phyloP scores from a whole-genome alignment of 2,797 vertebrate genomes.

The Schizothorax lantsangensis region DNA sequence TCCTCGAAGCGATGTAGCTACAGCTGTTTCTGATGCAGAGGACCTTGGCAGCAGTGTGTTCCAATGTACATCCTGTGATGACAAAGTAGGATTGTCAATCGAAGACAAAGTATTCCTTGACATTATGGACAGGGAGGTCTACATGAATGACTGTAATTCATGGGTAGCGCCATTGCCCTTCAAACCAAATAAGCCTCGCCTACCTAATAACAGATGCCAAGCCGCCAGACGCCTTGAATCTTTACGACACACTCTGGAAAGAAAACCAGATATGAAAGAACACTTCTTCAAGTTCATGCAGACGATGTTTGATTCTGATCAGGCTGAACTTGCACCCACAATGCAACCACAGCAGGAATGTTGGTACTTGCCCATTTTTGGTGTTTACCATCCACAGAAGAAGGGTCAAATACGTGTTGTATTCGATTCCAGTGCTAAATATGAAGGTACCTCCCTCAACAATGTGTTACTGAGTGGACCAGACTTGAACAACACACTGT shows the following conservation, averaged over 20 bases:
- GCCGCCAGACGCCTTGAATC: not conserved
- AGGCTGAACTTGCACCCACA: conserved; percentile 1
- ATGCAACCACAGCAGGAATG: conserved; percentile 5
- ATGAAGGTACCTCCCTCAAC: too few relatives aligned
- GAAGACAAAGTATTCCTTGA: too few relatives aligned
- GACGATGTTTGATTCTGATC: not conserved
- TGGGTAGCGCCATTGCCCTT: conserved; percentile 5
- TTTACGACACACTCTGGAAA: not conserved
- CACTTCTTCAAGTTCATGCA: conserved; percentile 24
- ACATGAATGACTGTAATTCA: not conserved
- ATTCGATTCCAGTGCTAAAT: too few relatives aligned
- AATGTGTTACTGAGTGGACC: too few relatives aligned
- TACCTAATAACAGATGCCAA: not conserved
- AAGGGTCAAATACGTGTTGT: too few relatives aligned
- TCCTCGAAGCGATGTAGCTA: too few relatives aligned
- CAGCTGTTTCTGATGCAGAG: too few relatives aligned
- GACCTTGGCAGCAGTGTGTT: too few relatives aligned
- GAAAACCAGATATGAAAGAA: conserved; percentile 4
- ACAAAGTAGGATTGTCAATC: too few relatives aligned
- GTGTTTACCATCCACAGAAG: conserved; percentile 24
- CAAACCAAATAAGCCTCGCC: conserved; percentile 9
- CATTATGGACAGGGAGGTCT: too few relatives aligned
- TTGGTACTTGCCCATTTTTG: conserved; percentile 37
- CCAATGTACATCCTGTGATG: too few relatives aligned
- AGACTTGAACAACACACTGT: too few relatives aligned